Percentiles rank a stretch among this genome's conserved stretches.
Conservation (phyloP, 2,113 vertebrate genomes). For the Lepisosteus osseus region DNA sequence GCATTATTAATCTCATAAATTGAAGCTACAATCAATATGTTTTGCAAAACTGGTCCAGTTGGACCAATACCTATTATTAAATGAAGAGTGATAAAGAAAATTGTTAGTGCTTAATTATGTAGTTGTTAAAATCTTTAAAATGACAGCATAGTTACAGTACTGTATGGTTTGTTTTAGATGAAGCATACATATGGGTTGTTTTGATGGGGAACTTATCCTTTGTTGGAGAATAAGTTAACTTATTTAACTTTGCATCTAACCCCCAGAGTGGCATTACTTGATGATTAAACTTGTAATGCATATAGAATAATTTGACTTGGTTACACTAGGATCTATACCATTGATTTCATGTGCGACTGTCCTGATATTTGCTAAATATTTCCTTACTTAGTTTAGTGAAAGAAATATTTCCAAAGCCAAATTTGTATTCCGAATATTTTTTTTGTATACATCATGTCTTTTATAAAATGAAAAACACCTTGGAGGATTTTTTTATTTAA, state of each 20-base stretch:
- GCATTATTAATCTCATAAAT: neutral
- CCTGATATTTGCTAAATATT: neutral
- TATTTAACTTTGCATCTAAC: neutral
- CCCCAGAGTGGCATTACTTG: neutral
- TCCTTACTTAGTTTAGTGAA: neutral
- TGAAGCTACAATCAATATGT: neutral
- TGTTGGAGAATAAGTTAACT: no score
- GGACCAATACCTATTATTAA: slow-evolving; percentile 3
- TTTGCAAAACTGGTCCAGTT: neutral
- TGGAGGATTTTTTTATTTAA: slow-evolving; percentile 11
- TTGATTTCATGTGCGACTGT: no score
- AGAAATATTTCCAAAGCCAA: neutral
- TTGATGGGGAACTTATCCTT: no score
- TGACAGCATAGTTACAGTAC: no score
- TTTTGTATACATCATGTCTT: neutral
- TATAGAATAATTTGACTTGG: no score
- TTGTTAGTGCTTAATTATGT: no score
- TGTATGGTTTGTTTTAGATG: no score
- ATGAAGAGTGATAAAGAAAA: neutral
- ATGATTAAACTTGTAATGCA: no score
- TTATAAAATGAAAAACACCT: neutral
- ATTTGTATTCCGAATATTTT: neutral
- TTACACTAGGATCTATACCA: no score
- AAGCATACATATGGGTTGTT: no score
- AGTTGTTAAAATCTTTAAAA: no score